These are phyloP conservation scores for Plotosus lineatus DNA, from an alignment of 2,113 vertebrate genomes.

Conservation along the genomic window DNA sequence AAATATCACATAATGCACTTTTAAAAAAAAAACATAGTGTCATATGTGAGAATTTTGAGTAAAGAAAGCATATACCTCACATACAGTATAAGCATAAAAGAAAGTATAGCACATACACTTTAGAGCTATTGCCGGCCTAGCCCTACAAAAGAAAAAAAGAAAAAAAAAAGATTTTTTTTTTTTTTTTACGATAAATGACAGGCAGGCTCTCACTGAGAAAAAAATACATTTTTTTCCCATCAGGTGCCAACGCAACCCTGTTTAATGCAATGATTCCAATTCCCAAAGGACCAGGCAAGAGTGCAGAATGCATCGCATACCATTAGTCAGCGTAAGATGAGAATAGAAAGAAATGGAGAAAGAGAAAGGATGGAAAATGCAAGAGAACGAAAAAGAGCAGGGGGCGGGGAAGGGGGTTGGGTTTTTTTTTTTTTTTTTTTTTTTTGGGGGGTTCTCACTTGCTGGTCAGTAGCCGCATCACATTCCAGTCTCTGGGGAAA, in stretches of 20 bases:
- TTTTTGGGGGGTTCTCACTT: constrained; percentile 82
- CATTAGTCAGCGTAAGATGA: constrained; percentile 11
- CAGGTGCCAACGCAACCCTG: background rate
- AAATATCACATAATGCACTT: background rate
- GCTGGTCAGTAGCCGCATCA: constrained; percentile 97
- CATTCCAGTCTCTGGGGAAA: constrained; percentile 96
- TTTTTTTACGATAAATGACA: background rate
- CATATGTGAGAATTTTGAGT: background rate
- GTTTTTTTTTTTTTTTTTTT: too few species aligned
- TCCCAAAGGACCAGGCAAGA: constrained; percentile 5
- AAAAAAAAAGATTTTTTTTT: background rate
- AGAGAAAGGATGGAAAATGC: background rate
- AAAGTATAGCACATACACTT: background rate
- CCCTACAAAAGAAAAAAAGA: background rate
- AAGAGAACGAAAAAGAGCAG: background rate
- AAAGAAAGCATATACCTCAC: background rate
- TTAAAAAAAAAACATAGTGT: background rate
- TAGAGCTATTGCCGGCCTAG: background rate
- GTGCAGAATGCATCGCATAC: constrained; percentile 23
- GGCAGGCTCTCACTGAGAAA: background rate
- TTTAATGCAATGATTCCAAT: constrained; percentile 25
- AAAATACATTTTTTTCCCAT: background rate
- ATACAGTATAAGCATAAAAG: background rate
- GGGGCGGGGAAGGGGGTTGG: background rate
- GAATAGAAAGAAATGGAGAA: background rate